Base-by-base conservation (phyloP, 1,140 invertebrate species). In the Potamilus streckersoni region DNA sequence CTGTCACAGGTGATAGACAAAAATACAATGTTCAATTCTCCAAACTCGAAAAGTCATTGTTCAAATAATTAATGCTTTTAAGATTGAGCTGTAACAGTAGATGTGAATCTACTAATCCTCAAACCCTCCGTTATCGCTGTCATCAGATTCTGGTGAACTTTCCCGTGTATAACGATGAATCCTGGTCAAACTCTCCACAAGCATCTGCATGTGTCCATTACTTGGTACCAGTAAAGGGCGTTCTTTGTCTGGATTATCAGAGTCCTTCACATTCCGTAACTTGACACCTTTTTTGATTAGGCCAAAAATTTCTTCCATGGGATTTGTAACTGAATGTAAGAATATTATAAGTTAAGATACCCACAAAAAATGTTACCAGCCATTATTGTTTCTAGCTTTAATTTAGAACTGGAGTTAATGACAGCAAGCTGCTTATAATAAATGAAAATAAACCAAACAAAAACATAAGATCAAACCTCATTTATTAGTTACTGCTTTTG, bases 231-330 rank as follows among this genome's bases (percentile, higher is more conserved):
- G 56, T 1, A 65, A 62, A 13, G 17, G n/a, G 1, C 19, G 23
- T 5, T 55, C 75, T 49, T 49, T 49, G 38, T 49, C 38, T 8
- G 11, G 38, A 49, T 49, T 49, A 8, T 49, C 38, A 8, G 38
- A 49, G 38, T 11, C 11, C 55, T 70, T 62, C 49, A 82, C 73
- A 17, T 70, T 62, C n/a, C 78, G 75, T 57, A 84, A 61, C 65
- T 82, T 81, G 15, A 82, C 79, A 3, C 81, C 79, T 67, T 81
- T 82, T 17, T 77, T 75, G 15, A 84, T 84, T 60, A 84, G 68
- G 31, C 70, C 69, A 27, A 84, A 65, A 71, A 84, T 83, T 64
- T 81, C 74, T 38, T 68, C 57, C 74, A 84, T 79, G 11, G 83
- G 83, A 71, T 80, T 78, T 23, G 66, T 56, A 62, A 27, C 68